Evolutionary conservation across 2,113 vertebrate species (phyloP).

Genomic region (Phasianus colchicus): DNA sequence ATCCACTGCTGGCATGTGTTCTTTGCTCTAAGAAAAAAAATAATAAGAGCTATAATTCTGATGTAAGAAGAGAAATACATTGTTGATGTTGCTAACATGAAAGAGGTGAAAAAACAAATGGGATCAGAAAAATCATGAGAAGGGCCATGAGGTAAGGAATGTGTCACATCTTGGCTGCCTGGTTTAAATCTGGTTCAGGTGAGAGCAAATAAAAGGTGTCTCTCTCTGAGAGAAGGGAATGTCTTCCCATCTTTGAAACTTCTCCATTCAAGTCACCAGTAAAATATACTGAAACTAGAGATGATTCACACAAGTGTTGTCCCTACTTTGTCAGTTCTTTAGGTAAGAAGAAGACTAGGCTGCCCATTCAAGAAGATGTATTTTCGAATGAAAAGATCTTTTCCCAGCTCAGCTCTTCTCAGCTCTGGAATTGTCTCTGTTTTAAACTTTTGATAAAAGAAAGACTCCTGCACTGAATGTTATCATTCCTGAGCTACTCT

Average conservation of each 20-base stretch:
- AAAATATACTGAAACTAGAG: not conserved
- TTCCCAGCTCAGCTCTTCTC: not conserved
- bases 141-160: not conserved
- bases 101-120: not conserved
- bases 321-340: not conserved
- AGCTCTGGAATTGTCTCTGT: not conserved
- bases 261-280: not conserved
- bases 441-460: not conserved
- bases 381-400: not conserved
- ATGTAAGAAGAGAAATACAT: constrained; percentile 39
- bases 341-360: not conserved
- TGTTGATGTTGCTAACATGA: constrained; percentile 48
- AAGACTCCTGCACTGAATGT: not conserved
- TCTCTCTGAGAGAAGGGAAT: not conserved
- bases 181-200: not conserved
- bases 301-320: fast-evolving
- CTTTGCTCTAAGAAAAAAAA: constrained; percentile 24
- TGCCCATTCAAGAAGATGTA: not conserved
- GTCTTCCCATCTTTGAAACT: not conserved
- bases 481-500: not conserved
- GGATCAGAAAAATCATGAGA: not conserved
- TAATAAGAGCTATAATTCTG: constrained; percentile 51
- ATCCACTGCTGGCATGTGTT: constrained; percentile 79
- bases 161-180: not conserved
- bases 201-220: not conserved